Conservation (phyloP, 2,888 invertebrate genomes). For the Andrena fulva region DNA sequence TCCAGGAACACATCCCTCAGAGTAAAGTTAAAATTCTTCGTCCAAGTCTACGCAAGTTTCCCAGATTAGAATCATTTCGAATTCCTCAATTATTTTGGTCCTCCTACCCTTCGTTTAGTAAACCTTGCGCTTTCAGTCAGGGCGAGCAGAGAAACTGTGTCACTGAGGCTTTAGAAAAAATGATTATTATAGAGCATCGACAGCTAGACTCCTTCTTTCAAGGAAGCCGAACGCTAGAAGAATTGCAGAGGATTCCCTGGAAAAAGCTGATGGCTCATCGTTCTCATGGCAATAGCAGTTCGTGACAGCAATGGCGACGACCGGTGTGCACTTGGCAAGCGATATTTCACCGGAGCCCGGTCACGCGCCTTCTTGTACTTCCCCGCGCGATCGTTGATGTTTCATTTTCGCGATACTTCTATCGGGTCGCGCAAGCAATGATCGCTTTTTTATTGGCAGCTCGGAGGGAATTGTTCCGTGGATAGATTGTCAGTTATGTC, state of each 20-base stretch:
- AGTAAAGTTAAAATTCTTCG: too few species aligned
- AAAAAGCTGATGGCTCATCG: neutral
- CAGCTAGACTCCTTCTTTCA: neutral
- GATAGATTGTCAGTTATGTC: conserved; percentile 56
- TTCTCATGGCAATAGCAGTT: neutral
- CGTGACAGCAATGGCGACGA: neutral
- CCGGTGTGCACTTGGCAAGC: neutral
- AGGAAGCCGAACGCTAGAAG: conserved; percentile 3
- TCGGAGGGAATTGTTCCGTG: conserved; percentile 28
- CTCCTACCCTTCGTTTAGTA: too few species aligned
- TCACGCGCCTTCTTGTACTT: neutral
- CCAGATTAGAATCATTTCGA: too few species aligned
- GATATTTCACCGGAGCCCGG: neutral
- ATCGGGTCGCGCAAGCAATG: neutral
- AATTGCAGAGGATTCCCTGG: neutral
- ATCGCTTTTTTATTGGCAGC: conserved; percentile 31
- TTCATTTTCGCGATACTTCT: conserved; percentile 24
- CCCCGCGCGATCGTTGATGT: conserved; percentile 17
- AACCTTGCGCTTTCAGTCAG: too few species aligned
- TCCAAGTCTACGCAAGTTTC: too few species aligned
- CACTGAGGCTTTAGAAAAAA: neutral
- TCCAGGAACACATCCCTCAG: too few species aligned
- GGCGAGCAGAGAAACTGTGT: neutral
- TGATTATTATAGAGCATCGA: neutral
- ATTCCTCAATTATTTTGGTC: too few species aligned